Evolutionary conservation across 2,797 vertebrate genomes (phyloP), one percentile per base, ranked within the genome.

Genomic region (Parauchenoglanis ngamensis): DNA sequence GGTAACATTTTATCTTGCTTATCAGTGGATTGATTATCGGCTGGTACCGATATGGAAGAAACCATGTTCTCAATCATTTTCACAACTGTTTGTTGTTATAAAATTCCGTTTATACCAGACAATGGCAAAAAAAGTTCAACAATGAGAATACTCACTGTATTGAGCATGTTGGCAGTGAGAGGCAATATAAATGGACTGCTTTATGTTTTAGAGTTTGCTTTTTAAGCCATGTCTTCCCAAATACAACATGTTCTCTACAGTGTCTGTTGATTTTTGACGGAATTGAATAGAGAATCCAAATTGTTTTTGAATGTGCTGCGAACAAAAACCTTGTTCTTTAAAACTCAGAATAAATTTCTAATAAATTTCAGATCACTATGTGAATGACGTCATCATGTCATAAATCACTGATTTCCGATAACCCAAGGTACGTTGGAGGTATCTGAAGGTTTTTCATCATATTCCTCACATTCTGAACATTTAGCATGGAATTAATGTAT

Each of bases 1-100:
- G 56, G 35, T 61, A 59, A 80, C 4, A 25, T 81, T 61, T n/a
- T 61, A 63, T 63, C 35, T 81, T 8, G 40, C 6, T 23, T 46
- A 17, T 63, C 35, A 63, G 78, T 63, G 52, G 63, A 28, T 54
- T 54, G 11, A 11, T 63, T 81, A 75, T 88, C 87, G 87, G 87
- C 87, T 70, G 87, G 87, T 88, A 80, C 87, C 87, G 87, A 85
- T 88, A 81, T 23, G 6, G 21, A n/a, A 21, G 35, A 35, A 54
- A n/a, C 5, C 12, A 56, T 10, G 7, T 44, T 17, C 56, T 52
- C 12, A n/a, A n/a, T n/a, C 46, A n/a, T 31, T 28, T 23, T 57
- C 54, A 11, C 0, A 4, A 35, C 17, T 1, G 28, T n/a, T 61
- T 15, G 19, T 25, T 61, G 13, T 13, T n/a, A 44, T 23, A n/a